Base-by-base conservation (phyloP, 2,113 vertebrate species). In the Chinchilla lanigera region DNA sequence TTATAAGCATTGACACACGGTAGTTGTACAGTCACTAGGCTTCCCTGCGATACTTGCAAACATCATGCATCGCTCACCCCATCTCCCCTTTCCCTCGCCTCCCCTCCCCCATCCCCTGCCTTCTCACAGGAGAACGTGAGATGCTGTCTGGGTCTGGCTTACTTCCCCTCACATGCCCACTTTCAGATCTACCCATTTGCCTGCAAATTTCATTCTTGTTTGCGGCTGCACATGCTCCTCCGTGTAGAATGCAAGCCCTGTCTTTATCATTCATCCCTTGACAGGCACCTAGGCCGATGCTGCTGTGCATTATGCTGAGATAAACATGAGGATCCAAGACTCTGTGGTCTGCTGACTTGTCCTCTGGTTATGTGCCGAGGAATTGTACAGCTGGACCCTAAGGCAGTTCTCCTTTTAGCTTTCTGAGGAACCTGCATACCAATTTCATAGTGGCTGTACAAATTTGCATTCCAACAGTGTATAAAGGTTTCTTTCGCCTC, bases 231-330 rank as follows among this genome's bases (percentile, higher is more conserved):
- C 12, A 2, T 0, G 4, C 47, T 30, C 6, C 54, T 35, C 9
- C 50, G 30, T 24, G 41, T 20, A 33, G 1, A 24, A 8, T 16
- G 19, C n/a, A 0, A 7, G 9, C 67, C 3, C 0, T 9, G 67
- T 38, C 67, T 69, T 11, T 33, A 63, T 30, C 17, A 17, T 8
- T 8, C n/a, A 1, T 20, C 19, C n/a, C 67, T 22, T 38, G 67
- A 8, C n/a, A 1, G n/a, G 65, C n/a, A 20, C n/a, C 35, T 20
- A 20, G 35, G n/a, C 67, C 3, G 35, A 69, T 26, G 35, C 67
- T 19, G 61, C 9, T n/a, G 35, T 19, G 35, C 35, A 2, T 38
- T 19, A 7, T 9, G 35, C 67, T 38, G 35, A 19, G 65, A 35
- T n/a, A 38, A 69, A 67, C 11, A 16, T 41, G n/a, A 8, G 28